Evolutionary conservation across 2,888 invertebrate species (phyloP).

Genomic region (Emmelina monodactyla): DNA sequence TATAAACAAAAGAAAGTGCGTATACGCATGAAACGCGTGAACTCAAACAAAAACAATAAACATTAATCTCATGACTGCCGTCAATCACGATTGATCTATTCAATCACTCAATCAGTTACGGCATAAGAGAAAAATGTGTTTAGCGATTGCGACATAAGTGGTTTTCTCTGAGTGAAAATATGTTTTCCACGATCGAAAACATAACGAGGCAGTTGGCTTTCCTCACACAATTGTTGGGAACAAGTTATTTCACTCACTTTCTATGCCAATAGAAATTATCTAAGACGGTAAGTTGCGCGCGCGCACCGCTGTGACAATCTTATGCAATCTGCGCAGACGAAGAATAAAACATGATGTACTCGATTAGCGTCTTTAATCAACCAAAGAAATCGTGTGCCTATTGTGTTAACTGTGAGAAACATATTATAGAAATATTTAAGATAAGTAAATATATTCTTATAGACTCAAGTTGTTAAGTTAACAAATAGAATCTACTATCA

Average conservation of each 20-base stretch:
- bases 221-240: constrained; percentile 42
- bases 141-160: not conserved
- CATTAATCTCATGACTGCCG: not conserved
- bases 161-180: constrained; percentile 37
- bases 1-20: not conserved
- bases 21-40: not conserved
- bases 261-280: constrained; percentile 29
- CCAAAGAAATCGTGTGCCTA: too few relatives aligned
- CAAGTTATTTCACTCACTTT: constrained; percentile 38
- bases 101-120: not conserved
- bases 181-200: constrained; percentile 30
- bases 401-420: too few relatives aligned
- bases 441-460: too few relatives aligned
- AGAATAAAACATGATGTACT: too few relatives aligned
- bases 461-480: too few relatives aligned
- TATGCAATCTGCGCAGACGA: too few relatives aligned
- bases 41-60: not conserved
- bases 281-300: not conserved
- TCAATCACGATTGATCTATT: not conserved
- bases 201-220: constrained; percentile 28
- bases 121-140: not conserved
- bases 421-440: too few relatives aligned
- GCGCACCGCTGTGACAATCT: not conserved
- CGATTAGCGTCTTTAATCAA: too few relatives aligned
- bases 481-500: too few relatives aligned